These are phyloP conservation scores for Hypolimnas misippus DNA, from an alignment of 2,888 invertebrate species.

Conservation along the genomic window DNA sequence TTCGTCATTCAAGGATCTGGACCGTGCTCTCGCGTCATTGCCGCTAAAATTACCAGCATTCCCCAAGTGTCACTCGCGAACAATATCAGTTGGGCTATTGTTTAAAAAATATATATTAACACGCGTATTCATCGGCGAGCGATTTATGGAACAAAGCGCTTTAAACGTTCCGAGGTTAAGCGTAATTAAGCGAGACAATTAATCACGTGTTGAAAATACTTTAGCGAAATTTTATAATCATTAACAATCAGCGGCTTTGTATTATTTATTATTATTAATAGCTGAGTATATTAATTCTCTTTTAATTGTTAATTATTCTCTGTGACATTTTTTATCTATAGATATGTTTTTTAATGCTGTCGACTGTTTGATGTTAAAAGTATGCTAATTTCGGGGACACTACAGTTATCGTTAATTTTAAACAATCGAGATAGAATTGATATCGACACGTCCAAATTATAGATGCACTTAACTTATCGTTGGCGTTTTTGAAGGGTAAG, in stretches of 20 bases:
- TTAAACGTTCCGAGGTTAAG: slow-evolving; percentile 9
- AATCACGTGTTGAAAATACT: slow-evolving; percentile 12
- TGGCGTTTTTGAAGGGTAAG: too few relatives aligned
- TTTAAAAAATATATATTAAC: slow-evolving; percentile 20
- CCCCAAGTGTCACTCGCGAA: slow-evolving; percentile 22
- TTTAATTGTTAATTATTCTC: too few relatives aligned
- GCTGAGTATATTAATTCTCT: too few relatives aligned
- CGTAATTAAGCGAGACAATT: slow-evolving; percentile 12
- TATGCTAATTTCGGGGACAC: too few relatives aligned
- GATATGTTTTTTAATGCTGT: too few relatives aligned
- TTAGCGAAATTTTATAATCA: not conserved
- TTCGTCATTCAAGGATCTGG: slow-evolving; percentile 1
- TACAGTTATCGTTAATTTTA: too few relatives aligned
- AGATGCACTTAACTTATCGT: too few relatives aligned
- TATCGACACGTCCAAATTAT: too few relatives aligned
- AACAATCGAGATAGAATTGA: too few relatives aligned
- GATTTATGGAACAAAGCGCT: slow-evolving; percentile 12
- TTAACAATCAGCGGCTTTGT: not conserved
- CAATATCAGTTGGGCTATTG: slow-evolving; percentile 19
- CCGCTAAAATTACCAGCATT: slow-evolving; percentile 30
- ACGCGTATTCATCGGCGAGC: slow-evolving; percentile 9
- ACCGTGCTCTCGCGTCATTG: slow-evolving; percentile 23
- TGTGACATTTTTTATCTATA: too few relatives aligned
- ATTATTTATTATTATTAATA: not conserved
- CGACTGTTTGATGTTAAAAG: too few relatives aligned